Base-by-base conservation (phyloP, 2,888 invertebrate species). In the Yponomeuta evonymella region DNA sequence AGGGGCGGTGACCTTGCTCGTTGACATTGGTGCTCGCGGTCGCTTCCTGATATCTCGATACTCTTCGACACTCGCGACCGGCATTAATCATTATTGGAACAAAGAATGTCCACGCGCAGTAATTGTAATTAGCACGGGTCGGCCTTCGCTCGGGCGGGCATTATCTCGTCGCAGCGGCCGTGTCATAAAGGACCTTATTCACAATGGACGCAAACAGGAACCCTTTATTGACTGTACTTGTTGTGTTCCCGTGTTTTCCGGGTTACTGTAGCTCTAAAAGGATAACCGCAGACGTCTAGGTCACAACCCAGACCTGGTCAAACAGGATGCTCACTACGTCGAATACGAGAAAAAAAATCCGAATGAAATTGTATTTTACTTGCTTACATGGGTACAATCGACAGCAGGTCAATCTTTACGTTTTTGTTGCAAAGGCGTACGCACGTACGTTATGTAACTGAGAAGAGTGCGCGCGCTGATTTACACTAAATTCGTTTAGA, bases 31-130 rank as follows among this genome's bases (percentile, higher is more conserved):
- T 81, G 84, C 82, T 80, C 84, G 84, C 83, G 87, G 86, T 84
- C 87, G 88, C 86, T 91, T 91, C 90, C 91, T 91, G 90, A 88
- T 90, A 89, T 90, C 91, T 89, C 84, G 85, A 87, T 87, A 86
- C 83, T 88, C 84, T 83, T 84, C 86, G 85, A 81, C 85, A 81
- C 83, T 86, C 88, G 51, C 51, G 85, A 79, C 82, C 83, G 83
- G 88, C 87, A 87, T 90, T 91, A 87, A 89, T 91, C 89, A 89
- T 85, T 90, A 90, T 87, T 89, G 88, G 86, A 92, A 91, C 91
- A 92, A 92, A 92, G 91, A 91, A 88, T 90, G 90, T 89, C 90
- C 91, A 91, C 90, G 90, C 89, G 86, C 88, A 87, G 89, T 88
- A 90, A 89, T 90, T 86, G 87, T 88, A 90, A 91, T 92, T 90